Evolutionary conservation across 2,113 vertebrate species (phyloP).

Genomic region (Orcinus orca): DNA sequence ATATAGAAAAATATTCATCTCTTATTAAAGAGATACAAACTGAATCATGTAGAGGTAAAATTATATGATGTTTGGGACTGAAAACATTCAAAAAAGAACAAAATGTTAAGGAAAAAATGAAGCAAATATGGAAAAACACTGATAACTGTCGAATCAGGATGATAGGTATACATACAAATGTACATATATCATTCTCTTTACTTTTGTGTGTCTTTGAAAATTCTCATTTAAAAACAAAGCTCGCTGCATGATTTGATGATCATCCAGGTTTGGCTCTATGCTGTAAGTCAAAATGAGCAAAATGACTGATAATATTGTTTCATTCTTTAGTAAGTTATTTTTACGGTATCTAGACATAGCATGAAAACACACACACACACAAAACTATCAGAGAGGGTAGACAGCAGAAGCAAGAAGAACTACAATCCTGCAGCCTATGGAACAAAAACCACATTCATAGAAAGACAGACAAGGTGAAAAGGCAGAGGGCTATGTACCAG

Average conservation of each 20-base stretch:
- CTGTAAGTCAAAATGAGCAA: not conserved
- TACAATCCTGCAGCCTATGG: no score
- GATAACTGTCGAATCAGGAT: not conserved
- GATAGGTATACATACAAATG: not conserved
- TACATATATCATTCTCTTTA: not conserved
- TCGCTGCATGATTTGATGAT: not conserved
- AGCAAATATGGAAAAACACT: conserved; percentile 12
- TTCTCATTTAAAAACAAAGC: conserved; percentile 25
- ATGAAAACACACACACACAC: not conserved
- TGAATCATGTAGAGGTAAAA: not conserved
- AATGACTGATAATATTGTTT: not conserved
- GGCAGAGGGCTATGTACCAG: no score
- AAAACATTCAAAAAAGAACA: conserved; percentile 17
- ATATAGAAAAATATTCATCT: not conserved
- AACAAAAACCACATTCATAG: no score
- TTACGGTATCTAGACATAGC: not conserved
- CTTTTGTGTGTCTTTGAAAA: conserved; percentile 32
- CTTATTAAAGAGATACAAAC: not conserved
- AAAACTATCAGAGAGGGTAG: no score
- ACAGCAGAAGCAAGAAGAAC: no score
- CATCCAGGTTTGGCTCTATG: not conserved
- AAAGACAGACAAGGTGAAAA: no score
- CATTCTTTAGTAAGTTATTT: not conserved
- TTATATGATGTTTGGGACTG: not conserved
- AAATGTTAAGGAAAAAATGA: conserved; percentile 16